Base-by-base conservation (phyloP, 1,140 invertebrate species). In the Panagrolaimus sp. region DNA sequence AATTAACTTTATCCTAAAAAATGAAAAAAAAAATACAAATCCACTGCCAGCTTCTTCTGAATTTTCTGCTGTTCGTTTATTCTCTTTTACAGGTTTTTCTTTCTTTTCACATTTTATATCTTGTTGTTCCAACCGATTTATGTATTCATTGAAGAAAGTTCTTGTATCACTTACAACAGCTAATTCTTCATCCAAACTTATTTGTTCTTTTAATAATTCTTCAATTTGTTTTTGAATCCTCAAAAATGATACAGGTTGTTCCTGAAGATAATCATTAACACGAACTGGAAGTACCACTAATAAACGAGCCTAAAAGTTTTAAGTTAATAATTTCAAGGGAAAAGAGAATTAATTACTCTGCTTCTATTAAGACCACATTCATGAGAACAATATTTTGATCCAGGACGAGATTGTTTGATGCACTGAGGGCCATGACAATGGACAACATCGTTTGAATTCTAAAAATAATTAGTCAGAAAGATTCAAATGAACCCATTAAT, bases 381-480 rank as follows among this genome's bases (percentile, higher is more conserved):
- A 75, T 94, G 89, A 15, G 90, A 92, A 82, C 94, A 97, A 81
- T 97, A 97, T 85, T 97, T 97, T 58, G 92, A 94, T 15, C 89
- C 89, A 43, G 87, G 87, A 12, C 89, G 85, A 0, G 93, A 91
- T 67, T 88, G 88, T 69, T 89, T 88, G 0, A 86, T 87, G 84
- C 94, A 97, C 14, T 88, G 88, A 5, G 92, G 93, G 0, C 94
- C 94, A 83, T 91, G 91, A 83, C 94, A 98, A 74, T 98, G 94
- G 5, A 75, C 68, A 2, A 21, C 15, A 10, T 58, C 52, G 5
- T 21, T 58, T 8, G 48, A 38, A n/a, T 66, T 73, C 43, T 72
- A 71, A 24, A 26, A 73, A 7, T 4, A 38, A n/a, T n/a, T n/a
- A n/a, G n/a, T n/a, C 7, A 38, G 32, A 38, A 38, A 38, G 32